Evolutionary conservation across 2,888 invertebrate genomes (phyloP).

Genomic region (Pterostichus madidus): DNA sequence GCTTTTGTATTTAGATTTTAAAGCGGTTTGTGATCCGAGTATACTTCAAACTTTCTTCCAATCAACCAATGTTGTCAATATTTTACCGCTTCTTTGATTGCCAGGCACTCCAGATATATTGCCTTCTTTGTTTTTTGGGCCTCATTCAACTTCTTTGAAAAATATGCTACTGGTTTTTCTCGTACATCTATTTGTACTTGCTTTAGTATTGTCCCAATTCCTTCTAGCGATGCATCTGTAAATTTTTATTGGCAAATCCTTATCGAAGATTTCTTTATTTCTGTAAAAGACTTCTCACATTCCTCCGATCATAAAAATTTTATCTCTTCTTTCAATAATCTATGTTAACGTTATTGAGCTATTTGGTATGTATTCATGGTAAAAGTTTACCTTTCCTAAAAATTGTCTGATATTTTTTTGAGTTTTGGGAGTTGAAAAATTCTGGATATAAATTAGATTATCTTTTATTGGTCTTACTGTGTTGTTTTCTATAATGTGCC

Average conservation of each 20-base stretch:
- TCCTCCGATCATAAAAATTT: slow-evolving; percentile 67
- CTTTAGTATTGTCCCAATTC: too few species aligned
- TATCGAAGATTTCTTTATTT: slow-evolving; percentile 68
- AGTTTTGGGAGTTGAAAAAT: slow-evolving; percentile 66
- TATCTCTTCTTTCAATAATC: slow-evolving; percentile 68
- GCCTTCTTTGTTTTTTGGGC: too few species aligned
- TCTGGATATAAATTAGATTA: slow-evolving; percentile 65
- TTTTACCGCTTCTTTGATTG: too few species aligned
- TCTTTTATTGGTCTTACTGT: slow-evolving; percentile 64
- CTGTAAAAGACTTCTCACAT: slow-evolving; percentile 65
- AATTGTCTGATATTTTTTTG: slow-evolving; percentile 68
- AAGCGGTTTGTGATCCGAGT: slow-evolving; percentile 69
- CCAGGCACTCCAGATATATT: too few species aligned
- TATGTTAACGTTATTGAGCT: slow-evolving; percentile 68
- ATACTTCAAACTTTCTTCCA: slow-evolving; percentile 69
- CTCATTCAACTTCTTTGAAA: too few species aligned
- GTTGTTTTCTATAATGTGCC: slow-evolving; percentile 64
- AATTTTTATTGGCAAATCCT: slow-evolving; percentile 67
- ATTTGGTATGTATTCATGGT: too few species aligned
- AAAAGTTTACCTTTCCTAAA: slow-evolving; percentile 65
- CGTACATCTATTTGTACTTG: too few species aligned
- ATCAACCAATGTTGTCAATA: too few species aligned
- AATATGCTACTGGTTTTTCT: too few species aligned
- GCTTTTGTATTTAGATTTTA: slow-evolving; percentile 67
- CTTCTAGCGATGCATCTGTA: slow-evolving; percentile 69